These are phyloP conservation scores for Sprattus sprattus DNA, from an alignment of 2,113 vertebrate genomes.

Conservation along the genomic window DNA sequence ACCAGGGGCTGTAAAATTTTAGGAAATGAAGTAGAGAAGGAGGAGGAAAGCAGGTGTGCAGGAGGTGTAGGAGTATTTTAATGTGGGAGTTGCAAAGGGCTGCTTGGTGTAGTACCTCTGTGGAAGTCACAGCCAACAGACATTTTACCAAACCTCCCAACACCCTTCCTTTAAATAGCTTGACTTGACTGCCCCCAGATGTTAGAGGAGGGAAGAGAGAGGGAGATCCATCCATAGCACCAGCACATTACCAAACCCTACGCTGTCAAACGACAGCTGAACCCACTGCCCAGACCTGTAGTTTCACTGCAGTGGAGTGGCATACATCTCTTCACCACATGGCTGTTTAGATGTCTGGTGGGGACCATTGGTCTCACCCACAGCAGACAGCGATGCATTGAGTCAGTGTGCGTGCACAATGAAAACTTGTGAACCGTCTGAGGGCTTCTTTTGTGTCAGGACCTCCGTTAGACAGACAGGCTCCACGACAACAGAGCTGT, in stretches of 20 bases:
- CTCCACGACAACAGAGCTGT: background rate
- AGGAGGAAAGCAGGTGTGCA: background rate
- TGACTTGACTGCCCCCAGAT: background rate
- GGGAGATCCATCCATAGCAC: background rate
- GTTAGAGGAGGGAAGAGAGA: slow-evolving; percentile 16
- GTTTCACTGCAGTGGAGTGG: background rate
- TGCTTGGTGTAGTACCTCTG: background rate
- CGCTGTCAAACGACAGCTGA: background rate
- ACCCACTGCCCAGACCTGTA: background rate
- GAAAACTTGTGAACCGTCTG: background rate
- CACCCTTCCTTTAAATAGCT: background rate
- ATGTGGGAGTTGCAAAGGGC: background rate
- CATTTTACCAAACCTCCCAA: background rate
- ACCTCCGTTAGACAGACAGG: background rate
- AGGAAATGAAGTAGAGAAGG: slow-evolving; percentile 43
- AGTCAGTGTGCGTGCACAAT: background rate
- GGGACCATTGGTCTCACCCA: background rate
- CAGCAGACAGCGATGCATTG: background rate
- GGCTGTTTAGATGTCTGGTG: background rate
- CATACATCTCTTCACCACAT: background rate
- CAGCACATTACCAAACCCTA: background rate
- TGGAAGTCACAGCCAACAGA: background rate
- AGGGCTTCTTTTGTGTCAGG: background rate
- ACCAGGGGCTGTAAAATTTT: slow-evolving; percentile 52
- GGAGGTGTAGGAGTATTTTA: background rate